These are phyloP conservation scores for Sylvilagus bachmani DNA, from an alignment of 2,113 vertebrate species.

Conservation along the genomic window DNA sequence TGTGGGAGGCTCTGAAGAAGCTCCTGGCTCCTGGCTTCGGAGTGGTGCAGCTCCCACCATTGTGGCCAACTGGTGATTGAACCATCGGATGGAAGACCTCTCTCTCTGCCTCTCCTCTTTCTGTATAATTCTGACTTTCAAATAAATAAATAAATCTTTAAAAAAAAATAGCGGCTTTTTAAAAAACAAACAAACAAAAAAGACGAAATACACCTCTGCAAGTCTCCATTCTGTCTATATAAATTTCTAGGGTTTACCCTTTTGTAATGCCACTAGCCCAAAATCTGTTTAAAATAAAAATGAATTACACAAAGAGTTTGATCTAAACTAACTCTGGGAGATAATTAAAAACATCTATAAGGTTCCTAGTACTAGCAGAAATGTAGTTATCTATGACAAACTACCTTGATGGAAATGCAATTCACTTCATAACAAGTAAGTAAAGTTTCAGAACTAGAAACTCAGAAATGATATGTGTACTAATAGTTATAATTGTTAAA, in stretches of 20 bases:
- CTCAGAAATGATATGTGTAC: conserved; percentile 27
- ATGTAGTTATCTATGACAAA: background rate
- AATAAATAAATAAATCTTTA: too few relatives aligned
- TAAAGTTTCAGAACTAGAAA: conserved; percentile 42
- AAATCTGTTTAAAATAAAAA: conserved; percentile 35
- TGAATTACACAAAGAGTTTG: conserved; percentile 53
- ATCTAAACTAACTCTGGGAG: conserved; percentile 49
- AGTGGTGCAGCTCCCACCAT: too few relatives aligned
- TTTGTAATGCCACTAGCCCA: background rate
- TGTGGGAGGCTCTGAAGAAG: too few relatives aligned
- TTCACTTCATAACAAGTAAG: background rate
- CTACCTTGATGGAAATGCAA: background rate
- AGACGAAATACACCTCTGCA: too few relatives aligned
- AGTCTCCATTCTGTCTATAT: background rate
- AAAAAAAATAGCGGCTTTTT: too few relatives aligned
- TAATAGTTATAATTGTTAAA: background rate
- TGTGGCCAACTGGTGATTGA: too few relatives aligned
- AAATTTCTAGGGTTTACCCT: conserved; percentile 15
- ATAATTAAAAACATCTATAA: conserved; percentile 62
- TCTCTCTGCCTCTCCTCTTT: too few relatives aligned
- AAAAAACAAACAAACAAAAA: too few relatives aligned
- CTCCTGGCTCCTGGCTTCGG: too few relatives aligned
- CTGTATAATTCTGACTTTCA: too few relatives aligned
- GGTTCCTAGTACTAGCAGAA: background rate
- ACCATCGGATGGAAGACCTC: too few relatives aligned